Evolutionary conservation across 2,888 invertebrate genomes (phyloP).

Genomic region (Plebejus anna): DNA sequence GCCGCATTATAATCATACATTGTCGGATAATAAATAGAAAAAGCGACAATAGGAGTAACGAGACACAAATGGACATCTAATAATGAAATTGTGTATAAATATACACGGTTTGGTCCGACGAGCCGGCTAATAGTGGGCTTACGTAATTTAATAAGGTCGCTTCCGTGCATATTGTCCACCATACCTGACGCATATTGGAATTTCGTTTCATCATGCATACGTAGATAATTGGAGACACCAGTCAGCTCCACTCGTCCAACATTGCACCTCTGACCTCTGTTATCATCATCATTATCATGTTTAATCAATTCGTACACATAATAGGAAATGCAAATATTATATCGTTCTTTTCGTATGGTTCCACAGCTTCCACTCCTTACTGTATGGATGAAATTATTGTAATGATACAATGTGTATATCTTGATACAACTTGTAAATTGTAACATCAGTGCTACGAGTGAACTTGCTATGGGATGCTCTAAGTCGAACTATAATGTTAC

Average conservation of each 20-base stretch:
- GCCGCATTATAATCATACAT: slow-evolving; percentile 76
- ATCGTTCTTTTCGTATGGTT: too few species aligned
- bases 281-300: neutral
- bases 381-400: too few species aligned
- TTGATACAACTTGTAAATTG: too few species aligned
- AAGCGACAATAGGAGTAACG: slow-evolving; percentile 77
- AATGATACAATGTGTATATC: too few species aligned
- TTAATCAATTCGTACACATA: neutral
- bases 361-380: too few species aligned
- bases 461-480: too few species aligned
- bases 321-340: too few species aligned
- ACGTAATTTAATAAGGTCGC: slow-evolving; percentile 61
- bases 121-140: slow-evolving; percentile 63
- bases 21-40: slow-evolving; percentile 76
- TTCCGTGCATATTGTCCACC: slow-evolving; percentile 51
- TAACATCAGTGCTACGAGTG: too few species aligned
- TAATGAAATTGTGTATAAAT: slow-evolving; percentile 77
- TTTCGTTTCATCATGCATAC: slow-evolving; percentile 40
- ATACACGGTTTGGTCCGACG: slow-evolving; percentile 70
- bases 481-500: too few species aligned
- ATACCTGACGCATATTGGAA: slow-evolving; percentile 38
- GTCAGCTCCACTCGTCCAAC: slow-evolving; percentile 25
- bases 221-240: slow-evolving; percentile 36
- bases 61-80: slow-evolving; percentile 71
- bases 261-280: slow-evolving; percentile 12